Evolutionary conservation across 2,888 invertebrate species (phyloP).

Genomic region (Tetragonula carbonaria): DNA sequence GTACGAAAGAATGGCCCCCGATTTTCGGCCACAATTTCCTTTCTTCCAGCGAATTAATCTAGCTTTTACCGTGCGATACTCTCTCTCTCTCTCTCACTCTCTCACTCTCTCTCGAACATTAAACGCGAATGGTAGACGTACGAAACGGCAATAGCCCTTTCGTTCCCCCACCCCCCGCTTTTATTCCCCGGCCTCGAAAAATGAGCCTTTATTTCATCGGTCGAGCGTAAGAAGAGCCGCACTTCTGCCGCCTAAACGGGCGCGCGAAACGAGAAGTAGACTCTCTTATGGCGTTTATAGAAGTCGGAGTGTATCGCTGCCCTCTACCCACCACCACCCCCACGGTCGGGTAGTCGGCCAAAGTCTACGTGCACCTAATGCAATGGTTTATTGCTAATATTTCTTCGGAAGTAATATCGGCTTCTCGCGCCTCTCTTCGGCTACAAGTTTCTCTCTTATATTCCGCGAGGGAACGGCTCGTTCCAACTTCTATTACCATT

Average conservation of each 20-base stretch:
- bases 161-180: constrained; percentile 33
- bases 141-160: constrained; percentile 64
- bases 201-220: constrained; percentile 72
- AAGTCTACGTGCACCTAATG: constrained; percentile 57
- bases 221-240: constrained; percentile 59
- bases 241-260: constrained; percentile 66
- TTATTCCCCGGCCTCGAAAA: constrained; percentile 68
- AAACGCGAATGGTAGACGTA: constrained; percentile 56
- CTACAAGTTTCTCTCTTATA: constrained; percentile 43
- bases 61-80: constrained; percentile 59
- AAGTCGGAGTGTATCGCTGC: constrained; percentile 12
- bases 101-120: constrained; percentile 24
- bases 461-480: constrained; percentile 32
- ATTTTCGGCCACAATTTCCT: constrained; percentile 49
- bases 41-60: constrained; percentile 65
- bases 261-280: constrained; percentile 53
- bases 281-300: constrained; percentile 30
- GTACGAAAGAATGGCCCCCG: constrained; percentile 33
- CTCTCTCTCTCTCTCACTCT: neutral
- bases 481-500: constrained; percentile 27
- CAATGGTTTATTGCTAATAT: constrained; percentile 71
- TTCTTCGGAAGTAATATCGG: constrained; percentile 67
- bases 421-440: constrained; percentile 47
- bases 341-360: constrained; percentile 7
- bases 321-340: neutral